Conservation (phyloP, 2,888 invertebrate genomes). For the Griposia aprilina region DNA sequence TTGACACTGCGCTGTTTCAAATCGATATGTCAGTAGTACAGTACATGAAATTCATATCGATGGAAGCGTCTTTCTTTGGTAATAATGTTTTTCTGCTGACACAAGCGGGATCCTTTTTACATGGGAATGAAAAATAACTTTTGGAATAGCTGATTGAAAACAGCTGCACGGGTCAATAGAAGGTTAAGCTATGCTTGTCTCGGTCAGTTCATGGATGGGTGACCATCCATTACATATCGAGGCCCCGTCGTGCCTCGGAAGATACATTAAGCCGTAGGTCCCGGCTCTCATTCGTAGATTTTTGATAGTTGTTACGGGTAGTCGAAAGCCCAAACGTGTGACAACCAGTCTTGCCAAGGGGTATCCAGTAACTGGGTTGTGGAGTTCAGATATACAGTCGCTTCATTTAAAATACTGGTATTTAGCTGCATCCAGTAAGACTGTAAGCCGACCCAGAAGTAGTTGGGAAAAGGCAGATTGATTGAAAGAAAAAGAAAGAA, state of each 20-base stretch:
- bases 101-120: neutral
- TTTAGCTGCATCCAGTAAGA: too few relatives aligned
- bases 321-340: neutral
- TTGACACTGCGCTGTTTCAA: neutral
- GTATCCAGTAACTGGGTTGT: neutral
- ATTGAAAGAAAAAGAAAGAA: too few relatives aligned
- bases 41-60: too few relatives aligned
- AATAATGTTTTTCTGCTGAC: neutral
- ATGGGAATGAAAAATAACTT: neutral
- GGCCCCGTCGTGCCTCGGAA: neutral
- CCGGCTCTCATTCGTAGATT: neutral
- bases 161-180: neutral
- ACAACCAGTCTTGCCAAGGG: neutral
- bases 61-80: too few relatives aligned
- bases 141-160: neutral
- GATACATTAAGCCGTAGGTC: neutral
- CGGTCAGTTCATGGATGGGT: neutral
- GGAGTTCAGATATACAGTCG: neutral
- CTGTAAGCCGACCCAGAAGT: too few relatives aligned
- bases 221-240: neutral
- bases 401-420: too few relatives aligned
- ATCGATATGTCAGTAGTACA: too few relatives aligned
- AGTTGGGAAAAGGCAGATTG: too few relatives aligned
- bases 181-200: too few relatives aligned
- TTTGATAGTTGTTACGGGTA: neutral